Base-by-base conservation (phyloP, 2,888 invertebrate species). In the Tortrix viridana region DNA sequence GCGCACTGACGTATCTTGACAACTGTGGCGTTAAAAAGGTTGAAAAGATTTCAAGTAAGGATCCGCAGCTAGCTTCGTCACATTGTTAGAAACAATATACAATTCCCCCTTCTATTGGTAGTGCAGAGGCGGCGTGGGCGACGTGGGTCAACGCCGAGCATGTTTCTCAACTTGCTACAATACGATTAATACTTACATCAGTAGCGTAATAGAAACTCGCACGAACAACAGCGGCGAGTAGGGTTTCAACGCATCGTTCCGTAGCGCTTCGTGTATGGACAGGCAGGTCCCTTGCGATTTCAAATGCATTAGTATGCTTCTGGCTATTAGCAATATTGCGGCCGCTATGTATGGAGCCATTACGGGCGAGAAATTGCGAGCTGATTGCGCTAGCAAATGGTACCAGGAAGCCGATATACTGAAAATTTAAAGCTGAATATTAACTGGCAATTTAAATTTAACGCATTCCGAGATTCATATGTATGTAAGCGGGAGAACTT, bases 261-360 rank as follows among this genome's bases (percentile, higher is more conserved):
- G 91, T 20, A 95, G 80, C 0, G 94, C 94, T 0, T 87, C 81
- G 70, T 94, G 95, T 58, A 93, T 53, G 79, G 93, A 83, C 82
- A 93, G 47, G 78, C 92, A 76, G 68, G 67, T 67, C 0, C 85
- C 86, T 1, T 72, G 63, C 1, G 80, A 68, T 12, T 70, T 74
- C 6, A 88, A 59, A 49, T 74, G 69, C 2, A 79, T 55, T 2
- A 89, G 67, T 41, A 74, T 86, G 38, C 74, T 80, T 47, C 93
- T 88, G 0, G 95, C 86, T 0, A 94, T 93, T 69, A 96, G 81
- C 5, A 96, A 78, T 0, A 95, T 71, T 37, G 96, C 93, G 1
- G 94, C 95, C 0, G 93, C 93, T 4, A 95, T 80, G 79, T 96
- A 95, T 0, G 95, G 93, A 0, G 95, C 87, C 6, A 97, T 73